Evolutionary conservation across 2,888 invertebrate species (phyloP).

Genomic region (Villa cingulata): DNA sequence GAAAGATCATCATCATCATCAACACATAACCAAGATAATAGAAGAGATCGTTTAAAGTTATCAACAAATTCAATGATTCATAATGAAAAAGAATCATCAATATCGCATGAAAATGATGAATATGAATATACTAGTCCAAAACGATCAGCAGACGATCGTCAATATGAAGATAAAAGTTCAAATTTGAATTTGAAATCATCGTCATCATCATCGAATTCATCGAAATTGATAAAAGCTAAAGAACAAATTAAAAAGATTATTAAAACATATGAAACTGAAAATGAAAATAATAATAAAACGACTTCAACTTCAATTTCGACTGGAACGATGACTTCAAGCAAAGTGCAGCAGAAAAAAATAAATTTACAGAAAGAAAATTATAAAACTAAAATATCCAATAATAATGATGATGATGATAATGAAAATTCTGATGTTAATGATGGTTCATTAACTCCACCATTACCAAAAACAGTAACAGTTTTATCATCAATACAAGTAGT

Average conservation of each 20-base stretch:
- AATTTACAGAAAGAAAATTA: not conserved
- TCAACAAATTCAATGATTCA: too few relatives aligned
- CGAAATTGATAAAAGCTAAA: slow-evolving; percentile 24
- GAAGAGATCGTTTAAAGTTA: too few relatives aligned
- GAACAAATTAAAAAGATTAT: slow-evolving; percentile 29
- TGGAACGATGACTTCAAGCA: slow-evolving; percentile 33
- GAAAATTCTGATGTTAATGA: slow-evolving; percentile 8
- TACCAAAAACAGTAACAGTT: slow-evolving; percentile 9
- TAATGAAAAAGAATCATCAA: not conserved
- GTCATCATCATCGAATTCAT: too few relatives aligned
- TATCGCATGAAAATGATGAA: too few relatives aligned
- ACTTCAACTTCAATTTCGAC: too few relatives aligned
- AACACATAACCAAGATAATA: too few relatives aligned
- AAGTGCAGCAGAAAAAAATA: not conserved
- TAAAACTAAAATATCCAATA: not conserved
- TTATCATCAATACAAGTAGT: not conserved
- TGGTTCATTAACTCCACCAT: slow-evolving; percentile 30
- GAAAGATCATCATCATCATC: too few relatives aligned
- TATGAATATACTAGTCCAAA: not conserved
- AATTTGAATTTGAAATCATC: too few relatives aligned
- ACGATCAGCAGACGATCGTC: not conserved
- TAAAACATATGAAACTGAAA: too few relatives aligned
- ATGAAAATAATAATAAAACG: slow-evolving; percentile 21
- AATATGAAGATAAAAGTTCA: not conserved
- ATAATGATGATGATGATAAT: slow-evolving; percentile 6